Evolutionary conservation across 2,113 vertebrate genomes (phyloP), one percentile per base, ranked within the genome.

Genomic region (Abramis brama): DNA sequence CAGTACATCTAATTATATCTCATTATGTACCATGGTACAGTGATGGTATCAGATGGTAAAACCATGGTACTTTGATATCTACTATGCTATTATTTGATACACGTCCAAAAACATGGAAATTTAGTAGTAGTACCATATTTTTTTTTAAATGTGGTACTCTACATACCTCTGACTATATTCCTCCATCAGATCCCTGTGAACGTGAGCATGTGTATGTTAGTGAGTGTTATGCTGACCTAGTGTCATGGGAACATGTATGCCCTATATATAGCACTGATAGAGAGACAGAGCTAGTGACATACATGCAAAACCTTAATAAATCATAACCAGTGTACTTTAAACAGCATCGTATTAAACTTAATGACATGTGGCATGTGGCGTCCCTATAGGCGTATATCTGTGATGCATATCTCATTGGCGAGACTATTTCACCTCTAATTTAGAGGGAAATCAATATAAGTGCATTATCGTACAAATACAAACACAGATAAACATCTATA

Each of bases 261-360:
- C 25, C 60, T 47, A 50, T 50, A 66, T 66, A 82, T 19, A 71
- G 36, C 55, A 23, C 55, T 57, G 19, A 36, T 6, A 43, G 33
- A 62, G 12, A 81, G n/a, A 80, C 60, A 66, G 43, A 66, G 68
- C 47, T 73, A 55, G 47, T 59, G 82, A 25, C 68, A 83, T 15
- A 71, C 47, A 74, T 83, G 23, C 12, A 50, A 30, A 83, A 27
- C 66, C 64, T 83, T 11, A 57, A 74, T 73, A 83, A 83, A 73
- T 83, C 82, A 83, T 83, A 68, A 59, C 6, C 27, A 39, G 7
- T 5, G 17, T 43, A 27, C 81, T 36, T 73, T 59, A 59, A 73
- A 83, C 68, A 83, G 50, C 47, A 71, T 83, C 50, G 15, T 71
- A 73, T 83, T 74, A 83, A 74, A 83, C 82, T 39, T 73, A 74